Conservation (phyloP, 2,113 vertebrate species). For the Chitala chitala region DNA sequence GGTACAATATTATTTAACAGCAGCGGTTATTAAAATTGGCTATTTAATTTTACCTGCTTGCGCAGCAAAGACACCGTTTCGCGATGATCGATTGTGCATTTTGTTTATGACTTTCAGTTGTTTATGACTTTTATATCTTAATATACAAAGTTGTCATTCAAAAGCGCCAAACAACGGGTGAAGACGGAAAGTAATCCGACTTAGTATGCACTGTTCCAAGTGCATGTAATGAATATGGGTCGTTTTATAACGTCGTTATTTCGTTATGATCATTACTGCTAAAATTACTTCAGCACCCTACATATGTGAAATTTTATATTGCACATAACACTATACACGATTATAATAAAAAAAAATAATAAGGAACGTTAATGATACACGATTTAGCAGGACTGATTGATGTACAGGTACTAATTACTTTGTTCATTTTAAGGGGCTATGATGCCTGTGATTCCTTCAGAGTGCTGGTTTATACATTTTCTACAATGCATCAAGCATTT, state of each 20-base stretch:
- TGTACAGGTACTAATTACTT: background rate
- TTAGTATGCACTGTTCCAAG: slow-evolving; percentile 25
- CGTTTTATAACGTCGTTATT: background rate
- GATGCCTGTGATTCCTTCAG: too few relatives aligned
- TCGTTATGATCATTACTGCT: background rate
- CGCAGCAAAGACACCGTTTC: slow-evolving; percentile 65
- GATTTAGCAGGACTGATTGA: background rate
- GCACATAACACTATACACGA: too few relatives aligned
- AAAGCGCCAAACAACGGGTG: slow-evolving; percentile 51
- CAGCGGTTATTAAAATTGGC: too few relatives aligned
- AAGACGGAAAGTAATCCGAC: slow-evolving; percentile 27
- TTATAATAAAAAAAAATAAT: background rate
- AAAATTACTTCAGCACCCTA: background rate
- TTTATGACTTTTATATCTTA: slow-evolving; percentile 84
- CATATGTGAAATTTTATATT: background rate
- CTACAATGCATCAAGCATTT: slow-evolving; percentile 79
- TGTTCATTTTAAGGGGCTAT: too few relatives aligned
- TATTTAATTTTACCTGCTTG: slow-evolving; percentile 74
- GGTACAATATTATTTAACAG: too few relatives aligned
- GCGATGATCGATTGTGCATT: slow-evolving; percentile 83
- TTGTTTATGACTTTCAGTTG: slow-evolving; percentile 87
- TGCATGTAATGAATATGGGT: slow-evolving; percentile 6
- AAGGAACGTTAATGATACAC: background rate
- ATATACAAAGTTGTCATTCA: slow-evolving; percentile 83
- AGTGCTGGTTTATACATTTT: slow-evolving; percentile 74